These are phyloP conservation scores for Sebastolobus altivelis DNA, from an alignment of 2,797 vertebrate genomes.

Conservation along the genomic window DNA sequence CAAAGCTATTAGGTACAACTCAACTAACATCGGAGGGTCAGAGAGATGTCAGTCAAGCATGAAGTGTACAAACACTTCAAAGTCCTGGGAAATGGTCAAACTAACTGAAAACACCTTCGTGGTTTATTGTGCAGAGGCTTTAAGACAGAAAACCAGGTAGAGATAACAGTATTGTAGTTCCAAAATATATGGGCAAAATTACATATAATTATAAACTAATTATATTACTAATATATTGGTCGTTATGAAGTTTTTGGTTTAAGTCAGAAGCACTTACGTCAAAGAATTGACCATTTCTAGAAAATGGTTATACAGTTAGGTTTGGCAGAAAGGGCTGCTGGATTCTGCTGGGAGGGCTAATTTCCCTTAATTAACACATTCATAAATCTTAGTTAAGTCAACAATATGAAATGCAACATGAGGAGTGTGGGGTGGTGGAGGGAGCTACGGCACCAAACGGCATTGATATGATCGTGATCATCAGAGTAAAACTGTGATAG, in stretches of 20 bases:
- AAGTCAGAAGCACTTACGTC: background rate
- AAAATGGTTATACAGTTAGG: background rate
- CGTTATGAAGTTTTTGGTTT: background rate
- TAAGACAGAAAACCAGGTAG: background rate
- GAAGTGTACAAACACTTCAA: slow-evolving; percentile 14
- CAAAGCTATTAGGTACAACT: slow-evolving; percentile 12
- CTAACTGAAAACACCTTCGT: slow-evolving; percentile 6
- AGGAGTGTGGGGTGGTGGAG: background rate
- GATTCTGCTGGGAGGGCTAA: too few species aligned
- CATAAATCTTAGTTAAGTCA: background rate
- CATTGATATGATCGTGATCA: background rate
- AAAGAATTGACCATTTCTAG: background rate
- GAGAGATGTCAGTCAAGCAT: slow-evolving; percentile 26
- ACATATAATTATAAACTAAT: background rate
- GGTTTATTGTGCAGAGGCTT: background rate
- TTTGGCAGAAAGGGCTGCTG: too few species aligned
- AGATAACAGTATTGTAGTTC: background rate
- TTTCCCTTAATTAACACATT: background rate
- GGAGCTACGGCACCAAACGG: background rate
- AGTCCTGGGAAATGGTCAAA: slow-evolving; percentile 6
- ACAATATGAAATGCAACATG: background rate
- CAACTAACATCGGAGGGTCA: slow-evolving; percentile 5
- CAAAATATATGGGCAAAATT: background rate
- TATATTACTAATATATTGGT: background rate
- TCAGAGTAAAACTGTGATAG: background rate